Conservation (phyloP, 2,113 vertebrate species). For the Ciconia maguari region DNA sequence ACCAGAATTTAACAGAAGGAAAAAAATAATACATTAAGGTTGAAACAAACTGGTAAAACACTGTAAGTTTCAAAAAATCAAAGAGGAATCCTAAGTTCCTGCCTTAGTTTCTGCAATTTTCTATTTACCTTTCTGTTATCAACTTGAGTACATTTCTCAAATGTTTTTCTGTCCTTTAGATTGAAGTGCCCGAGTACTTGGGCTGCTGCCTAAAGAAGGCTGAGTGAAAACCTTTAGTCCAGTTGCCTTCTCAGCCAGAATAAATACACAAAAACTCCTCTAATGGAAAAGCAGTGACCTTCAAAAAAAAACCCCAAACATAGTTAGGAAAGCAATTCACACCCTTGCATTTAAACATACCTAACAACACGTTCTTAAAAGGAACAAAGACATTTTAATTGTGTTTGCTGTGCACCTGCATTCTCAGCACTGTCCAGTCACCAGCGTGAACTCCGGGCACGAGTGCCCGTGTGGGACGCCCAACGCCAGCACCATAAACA, state of each 20-base stretch:
- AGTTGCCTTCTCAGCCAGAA: neutral
- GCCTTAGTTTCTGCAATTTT: neutral
- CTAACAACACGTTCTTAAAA: neutral
- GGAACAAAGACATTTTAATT: neutral
- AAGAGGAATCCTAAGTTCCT: neutral
- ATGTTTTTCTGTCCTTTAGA: neutral
- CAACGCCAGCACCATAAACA: neutral
- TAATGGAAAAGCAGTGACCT: neutral
- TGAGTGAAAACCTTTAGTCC: neutral
- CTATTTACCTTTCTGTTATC: neutral
- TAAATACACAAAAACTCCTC: neutral
- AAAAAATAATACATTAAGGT: neutral
- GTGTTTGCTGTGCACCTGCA: neutral
- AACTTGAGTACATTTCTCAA: neutral
- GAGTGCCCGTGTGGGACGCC: neutral
- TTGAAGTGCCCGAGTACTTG: neutral
- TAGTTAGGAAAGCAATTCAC: neutral
- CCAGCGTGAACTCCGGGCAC: neutral
- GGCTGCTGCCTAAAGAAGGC: neutral
- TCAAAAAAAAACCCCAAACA: neutral
- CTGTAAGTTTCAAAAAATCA: neutral
- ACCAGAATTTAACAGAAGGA: neutral
- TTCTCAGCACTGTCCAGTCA: neutral
- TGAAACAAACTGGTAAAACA: neutral
- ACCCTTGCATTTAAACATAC: neutral